Evolutionary conservation across 2,113 vertebrate species (phyloP), one percentile per base, ranked within the genome.

Genomic region (Myiopsitta monachus): DNA sequence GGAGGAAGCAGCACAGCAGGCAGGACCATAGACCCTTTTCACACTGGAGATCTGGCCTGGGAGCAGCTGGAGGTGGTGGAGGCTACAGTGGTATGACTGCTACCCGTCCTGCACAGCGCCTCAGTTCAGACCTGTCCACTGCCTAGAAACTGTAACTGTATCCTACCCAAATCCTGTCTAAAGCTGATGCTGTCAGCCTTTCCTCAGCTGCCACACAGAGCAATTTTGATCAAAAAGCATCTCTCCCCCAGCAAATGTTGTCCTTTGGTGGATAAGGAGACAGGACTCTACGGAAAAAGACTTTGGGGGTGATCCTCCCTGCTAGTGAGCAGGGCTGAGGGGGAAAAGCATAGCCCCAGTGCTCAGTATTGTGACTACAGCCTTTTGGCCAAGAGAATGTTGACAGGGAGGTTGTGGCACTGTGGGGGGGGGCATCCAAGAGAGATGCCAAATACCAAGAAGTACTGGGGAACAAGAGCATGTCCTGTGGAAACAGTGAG

Each of bases 381-480:
- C 17, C 17, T 43, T 31, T n/a, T 1, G 2, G 26, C 31, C 26
- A 26, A 47, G 49, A 31, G 6, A 10, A 43, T 49, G 41, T 23
- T 57, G 43, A 24, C 0, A 0, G 16, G 13, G 64, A 87, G 28
- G 36, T 22, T 1, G 1, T 66, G 36, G 17, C 0, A 0, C 21
- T 30, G 31, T 23, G 14, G 36, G 11, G 55, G 55, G 14, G 41
- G 18, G 11, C 19, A 24, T 11, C 41, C 39, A 10, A 19, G 27
- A 55, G 21, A 75, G 47, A 18, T 47, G 47, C 41, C n/a, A 27
- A 59, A 64, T 27, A 72, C 0, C 0, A 28, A 21, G 44, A 66
- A 41, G 9, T n/a, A 51, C 55, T 33, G 74, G 13, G 75, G 15
- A 82, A 18, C 38, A 46, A 67, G 14, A 18, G 3, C 33, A 51